Evolutionary conservation across 2,888 invertebrate species (phyloP).

Genomic region (Spicauda simplicius): DNA sequence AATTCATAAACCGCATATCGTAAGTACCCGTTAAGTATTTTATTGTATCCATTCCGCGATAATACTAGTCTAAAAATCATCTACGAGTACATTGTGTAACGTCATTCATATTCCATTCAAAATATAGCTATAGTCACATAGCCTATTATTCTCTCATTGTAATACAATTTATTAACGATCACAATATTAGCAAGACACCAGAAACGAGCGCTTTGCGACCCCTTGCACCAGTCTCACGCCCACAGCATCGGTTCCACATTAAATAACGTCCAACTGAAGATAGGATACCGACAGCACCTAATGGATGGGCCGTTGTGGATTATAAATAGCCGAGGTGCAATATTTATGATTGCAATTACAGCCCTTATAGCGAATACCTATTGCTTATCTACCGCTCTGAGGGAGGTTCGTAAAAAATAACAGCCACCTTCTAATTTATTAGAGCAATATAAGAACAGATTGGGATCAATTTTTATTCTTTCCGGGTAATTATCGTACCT

Average conservation of each 20-base stretch:
- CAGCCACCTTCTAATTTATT: conserved; percentile 20
- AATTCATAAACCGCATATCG: too few species aligned
- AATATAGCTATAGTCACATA: too few species aligned
- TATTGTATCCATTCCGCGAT: too few species aligned
- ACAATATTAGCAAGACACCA: conserved; percentile 8
- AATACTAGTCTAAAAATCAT: too few species aligned
- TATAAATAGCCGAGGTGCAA: conserved; percentile 66
- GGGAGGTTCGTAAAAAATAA: conserved; percentile 27
- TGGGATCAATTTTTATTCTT: conserved; percentile 5
- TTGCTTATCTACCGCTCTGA: conserved; percentile 35
- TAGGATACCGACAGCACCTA: conserved; percentile 63
- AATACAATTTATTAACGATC: conserved; percentile 9
- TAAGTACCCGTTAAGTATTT: too few species aligned
- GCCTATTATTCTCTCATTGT: background rate
- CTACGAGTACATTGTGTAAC: too few species aligned
- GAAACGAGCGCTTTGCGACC: conserved; percentile 17
- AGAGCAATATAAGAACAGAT: conserved; percentile 12
- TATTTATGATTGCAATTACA: conserved; percentile 77
- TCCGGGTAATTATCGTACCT: background rate
- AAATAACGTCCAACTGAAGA: conserved; percentile 57
- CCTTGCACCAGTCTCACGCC: conserved; percentile 49
- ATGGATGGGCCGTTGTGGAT: conserved; percentile 61
- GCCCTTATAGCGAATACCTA: conserved; percentile 44
- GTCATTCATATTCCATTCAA: too few species aligned
- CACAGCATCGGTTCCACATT: conserved; percentile 47